Evolutionary conservation across 1,140 invertebrate genomes (phyloP).

Genomic region (Sarcophaga peregrina): DNA sequence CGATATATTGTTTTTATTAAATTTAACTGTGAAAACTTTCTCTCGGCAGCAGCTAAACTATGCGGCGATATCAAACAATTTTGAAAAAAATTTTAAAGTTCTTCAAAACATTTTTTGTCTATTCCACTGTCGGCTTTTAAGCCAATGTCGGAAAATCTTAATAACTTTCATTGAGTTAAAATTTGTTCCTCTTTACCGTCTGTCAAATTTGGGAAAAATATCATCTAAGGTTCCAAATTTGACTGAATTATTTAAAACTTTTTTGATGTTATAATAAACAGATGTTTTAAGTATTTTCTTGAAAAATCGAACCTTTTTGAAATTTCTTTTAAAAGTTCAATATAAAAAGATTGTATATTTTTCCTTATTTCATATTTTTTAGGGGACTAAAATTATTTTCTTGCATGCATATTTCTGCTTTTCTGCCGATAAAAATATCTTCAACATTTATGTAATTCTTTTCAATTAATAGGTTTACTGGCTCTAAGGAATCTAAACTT

Average conservation of each 20-base stretch:
- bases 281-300: constrained; percentile 31
- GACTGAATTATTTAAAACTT: constrained; percentile 1
- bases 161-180: constrained; percentile 22
- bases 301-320: constrained; percentile 33
- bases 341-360: constrained; percentile 34
- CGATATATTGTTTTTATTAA: constrained; percentile 39
- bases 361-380: constrained; percentile 28
- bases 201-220: not conserved
- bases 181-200: not conserved
- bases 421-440: constrained; percentile 38
- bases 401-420: constrained; percentile 38
- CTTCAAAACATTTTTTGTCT: not conserved
- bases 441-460: constrained; percentile 23
- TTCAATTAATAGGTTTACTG: not conserved
- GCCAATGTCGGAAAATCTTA: not conserved
- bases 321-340: constrained; percentile 34
- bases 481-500: not conserved
- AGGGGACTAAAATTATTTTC: not conserved
- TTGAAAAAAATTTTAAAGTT: not conserved
- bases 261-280: constrained; percentile 17
- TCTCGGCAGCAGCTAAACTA: constrained; percentile 39
- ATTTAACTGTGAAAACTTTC: constrained; percentile 36
- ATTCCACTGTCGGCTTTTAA: constrained; percentile 31
- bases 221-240: not conserved
- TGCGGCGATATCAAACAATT: constrained; percentile 28